A percentile compares a stretch with the other conserved stretches of the same genome.
Conservation (phyloP, 2,888 invertebrate species). For the Fragum sueziense region DNA sequence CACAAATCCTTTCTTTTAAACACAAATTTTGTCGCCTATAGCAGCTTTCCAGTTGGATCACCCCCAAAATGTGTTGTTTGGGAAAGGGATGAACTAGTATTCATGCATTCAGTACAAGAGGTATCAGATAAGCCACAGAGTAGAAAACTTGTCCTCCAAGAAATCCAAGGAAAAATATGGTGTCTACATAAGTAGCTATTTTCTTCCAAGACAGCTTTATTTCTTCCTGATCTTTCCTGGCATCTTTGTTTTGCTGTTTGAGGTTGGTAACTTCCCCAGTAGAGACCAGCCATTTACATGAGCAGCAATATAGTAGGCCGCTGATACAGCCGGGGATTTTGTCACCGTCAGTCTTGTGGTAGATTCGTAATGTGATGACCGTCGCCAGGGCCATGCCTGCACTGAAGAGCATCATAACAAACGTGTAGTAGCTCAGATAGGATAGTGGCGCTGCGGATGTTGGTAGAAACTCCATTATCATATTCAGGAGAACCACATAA, state of each 20-base stretch:
- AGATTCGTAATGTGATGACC: slow-evolving; percentile 40
- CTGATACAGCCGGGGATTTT: neutral
- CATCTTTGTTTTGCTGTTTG: neutral
- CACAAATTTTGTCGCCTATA: neutral
- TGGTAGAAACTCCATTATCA: slow-evolving; percentile 46
- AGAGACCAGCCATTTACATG: neutral
- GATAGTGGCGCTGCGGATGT: slow-evolving; percentile 46
- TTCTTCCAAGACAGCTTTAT: slow-evolving; percentile 33
- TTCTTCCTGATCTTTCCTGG: neutral
- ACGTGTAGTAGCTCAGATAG: slow-evolving; percentile 54
- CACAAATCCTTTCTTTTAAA: too few relatives aligned
- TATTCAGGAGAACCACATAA: slow-evolving; percentile 51
- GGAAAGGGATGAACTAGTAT: neutral
- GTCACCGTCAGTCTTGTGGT: slow-evolving; percentile 39
- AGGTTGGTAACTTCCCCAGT: neutral
- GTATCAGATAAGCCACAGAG: slow-evolving; percentile 43
- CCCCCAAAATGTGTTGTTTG: neutral
- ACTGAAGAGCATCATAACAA: slow-evolving; percentile 58
- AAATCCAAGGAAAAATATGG: slow-evolving; percentile 48
- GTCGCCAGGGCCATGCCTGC: slow-evolving; percentile 39
- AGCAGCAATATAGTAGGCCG: neutral
- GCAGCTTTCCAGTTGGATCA: neutral
- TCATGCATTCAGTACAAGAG: slow-evolving; percentile 42
- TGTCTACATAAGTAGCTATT: slow-evolving; percentile 36
- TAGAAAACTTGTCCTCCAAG: slow-evolving; percentile 48